These are phyloP conservation scores for Taeniopygia guttata DNA, from an alignment of 2,797 vertebrate species.

Conservation along the genomic window DNA sequence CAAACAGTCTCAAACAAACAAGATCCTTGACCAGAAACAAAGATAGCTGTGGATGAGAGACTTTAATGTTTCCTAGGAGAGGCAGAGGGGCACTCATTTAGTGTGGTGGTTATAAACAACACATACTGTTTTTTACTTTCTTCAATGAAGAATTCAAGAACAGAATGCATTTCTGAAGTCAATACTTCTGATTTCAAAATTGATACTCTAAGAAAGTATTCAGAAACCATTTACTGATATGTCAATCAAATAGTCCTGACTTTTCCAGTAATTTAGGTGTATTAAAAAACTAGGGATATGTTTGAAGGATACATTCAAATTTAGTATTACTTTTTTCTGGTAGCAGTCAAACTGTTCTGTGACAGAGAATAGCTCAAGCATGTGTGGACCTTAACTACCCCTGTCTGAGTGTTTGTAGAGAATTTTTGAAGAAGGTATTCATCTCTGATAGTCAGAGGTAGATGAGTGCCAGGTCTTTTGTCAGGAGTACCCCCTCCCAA, in stretches of 20 bases:
- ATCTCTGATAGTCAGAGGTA: neutral
- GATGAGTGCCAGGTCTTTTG: neutral
- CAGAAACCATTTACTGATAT: neutral
- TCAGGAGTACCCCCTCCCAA: neutral
- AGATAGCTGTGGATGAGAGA: neutral
- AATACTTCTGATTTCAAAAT: neutral
- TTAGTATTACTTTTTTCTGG: neutral
- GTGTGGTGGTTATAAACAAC: neutral
- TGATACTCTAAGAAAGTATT: neutral
- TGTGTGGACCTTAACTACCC: neutral
- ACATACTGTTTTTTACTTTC: neutral
- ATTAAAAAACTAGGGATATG: neutral
- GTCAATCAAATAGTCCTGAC: neutral
- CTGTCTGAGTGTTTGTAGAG: neutral
- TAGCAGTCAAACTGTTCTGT: neutral
- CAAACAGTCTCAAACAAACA: neutral
- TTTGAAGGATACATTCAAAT: neutral
- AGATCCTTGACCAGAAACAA: neutral
- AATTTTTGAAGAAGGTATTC: neutral
- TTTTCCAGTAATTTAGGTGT: neutral
- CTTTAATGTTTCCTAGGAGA: neutral
- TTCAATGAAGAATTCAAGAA: neutral
- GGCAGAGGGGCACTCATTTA: neutral
- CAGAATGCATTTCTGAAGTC: neutral
- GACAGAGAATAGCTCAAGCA: neutral